Evolutionary conservation across 2,888 invertebrate species (phyloP).

Genomic region (Pandemis cinnamomeana): DNA sequence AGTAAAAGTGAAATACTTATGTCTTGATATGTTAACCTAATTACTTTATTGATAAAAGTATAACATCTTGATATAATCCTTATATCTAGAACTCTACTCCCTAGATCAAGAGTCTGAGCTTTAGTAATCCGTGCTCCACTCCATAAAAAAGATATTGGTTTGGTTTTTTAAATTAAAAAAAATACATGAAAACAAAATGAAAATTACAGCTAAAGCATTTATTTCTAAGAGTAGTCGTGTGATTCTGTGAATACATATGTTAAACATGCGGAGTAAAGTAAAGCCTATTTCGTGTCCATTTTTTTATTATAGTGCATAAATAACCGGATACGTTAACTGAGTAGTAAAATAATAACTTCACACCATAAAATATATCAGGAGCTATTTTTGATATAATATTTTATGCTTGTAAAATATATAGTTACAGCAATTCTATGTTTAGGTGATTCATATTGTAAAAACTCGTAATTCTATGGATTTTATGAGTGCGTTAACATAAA

Average conservation of each 20-base stretch:
- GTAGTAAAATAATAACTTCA: conserved; percentile 19
- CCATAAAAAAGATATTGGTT: too few species aligned
- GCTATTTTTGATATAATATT: conserved; percentile 34
- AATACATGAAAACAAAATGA: too few species aligned
- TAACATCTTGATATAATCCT: too few species aligned
- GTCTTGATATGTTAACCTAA: neutral
- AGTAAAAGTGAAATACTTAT: neutral
- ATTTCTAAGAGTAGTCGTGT: too few species aligned
- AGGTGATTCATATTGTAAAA: neutral
- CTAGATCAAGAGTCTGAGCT: too few species aligned
- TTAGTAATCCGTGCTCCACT: too few species aligned
- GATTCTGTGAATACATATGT: too few species aligned
- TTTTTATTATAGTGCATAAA: conserved; percentile 20
- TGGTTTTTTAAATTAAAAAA: too few species aligned
- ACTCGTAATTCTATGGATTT: neutral
- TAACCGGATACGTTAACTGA: conserved; percentile 11
- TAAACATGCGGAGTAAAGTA: neutral
- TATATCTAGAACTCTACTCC: too few species aligned
- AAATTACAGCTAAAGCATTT: too few species aligned
- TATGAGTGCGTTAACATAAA: neutral
- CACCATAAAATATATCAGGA: conserved; percentile 6
- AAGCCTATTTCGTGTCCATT: conserved; percentile 2
- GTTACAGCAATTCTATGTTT: neutral
- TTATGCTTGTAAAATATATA: neutral
- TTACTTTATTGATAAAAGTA: neutral